Conservation (phyloP, 2,888 invertebrate species). For the Dinocampus coccinellae region DNA sequence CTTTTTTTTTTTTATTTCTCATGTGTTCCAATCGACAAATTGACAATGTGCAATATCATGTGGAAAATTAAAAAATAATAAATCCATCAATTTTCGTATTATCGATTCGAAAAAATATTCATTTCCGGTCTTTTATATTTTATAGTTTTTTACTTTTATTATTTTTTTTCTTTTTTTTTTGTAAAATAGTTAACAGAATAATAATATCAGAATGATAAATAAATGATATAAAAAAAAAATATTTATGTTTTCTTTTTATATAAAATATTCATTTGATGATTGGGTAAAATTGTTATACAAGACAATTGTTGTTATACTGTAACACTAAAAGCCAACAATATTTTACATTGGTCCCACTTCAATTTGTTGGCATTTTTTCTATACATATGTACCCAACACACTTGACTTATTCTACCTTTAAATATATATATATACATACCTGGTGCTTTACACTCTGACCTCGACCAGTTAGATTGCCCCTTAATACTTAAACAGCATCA, state of each 20-base stretch:
- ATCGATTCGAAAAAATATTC: too few species aligned
- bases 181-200: too few species aligned
- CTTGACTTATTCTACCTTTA: slow-evolving; percentile 36
- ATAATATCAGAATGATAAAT: too few species aligned
- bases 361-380: slow-evolving; percentile 9
- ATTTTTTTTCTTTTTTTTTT: too few species aligned
- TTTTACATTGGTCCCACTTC: background rate
- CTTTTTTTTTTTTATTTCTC: too few species aligned
- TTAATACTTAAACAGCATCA: slow-evolving; percentile 60
- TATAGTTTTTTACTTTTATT: too few species aligned
- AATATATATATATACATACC: slow-evolving; percentile 36
- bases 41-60: background rate
- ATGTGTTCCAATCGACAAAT: background rate
- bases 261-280: background rate
- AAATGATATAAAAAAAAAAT: background rate
- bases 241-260: background rate
- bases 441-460: slow-evolving; percentile 38
- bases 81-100: too few species aligned
- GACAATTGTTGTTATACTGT: background rate
- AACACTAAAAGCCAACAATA: too few species aligned
- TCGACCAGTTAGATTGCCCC: slow-evolving; percentile 58
- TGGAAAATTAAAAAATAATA: too few species aligned
- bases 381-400: background rate
- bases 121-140: too few species aligned
- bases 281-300: background rate